Base-by-base conservation (phyloP, 92 coral and sea anemone genomes). In the Zoanthus sociatus region DNA sequence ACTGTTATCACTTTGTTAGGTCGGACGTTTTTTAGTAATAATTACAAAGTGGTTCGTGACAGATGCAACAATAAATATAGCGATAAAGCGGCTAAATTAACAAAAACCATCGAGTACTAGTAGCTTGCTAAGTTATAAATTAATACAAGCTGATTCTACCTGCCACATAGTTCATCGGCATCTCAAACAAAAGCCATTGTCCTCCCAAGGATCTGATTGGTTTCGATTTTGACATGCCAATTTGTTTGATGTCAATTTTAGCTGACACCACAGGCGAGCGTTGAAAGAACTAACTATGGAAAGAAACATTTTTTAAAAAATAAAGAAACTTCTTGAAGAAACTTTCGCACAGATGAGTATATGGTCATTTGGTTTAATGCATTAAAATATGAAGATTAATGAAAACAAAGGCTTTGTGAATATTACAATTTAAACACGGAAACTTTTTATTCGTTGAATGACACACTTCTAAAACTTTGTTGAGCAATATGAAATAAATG, bases 161-260 rank as follows among this genome's bases (percentile, higher is more conserved):
- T 37, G 58, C 13, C 12, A 21, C 73, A 44, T 56, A 50, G 85
- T 81, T 81, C 85, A 81, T 81, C 85, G 85, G 85, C 85, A 81
- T 81, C 60, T 53, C 15, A 47, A 81, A 81, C 85, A 81, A 81
- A n/a, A 46, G 61, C 74, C 26, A 64, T 81, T 81, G 85, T 81
- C 47, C 63, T 67, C 6, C 18, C 5, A 50, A 6, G 20, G 21
- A 45, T 63, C 85, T 81, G 74, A 81, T 81, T 81, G 85, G 85
- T 81, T 50, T 45, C 50, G 0, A 21, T 20, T 10, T 46, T 81
- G 42, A 37, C 42, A 37, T 37, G 42, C 42, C 85, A 46, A 50
- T 50, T 11, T 50, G 12, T 45, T 48, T 64, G 4, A 69, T 5
- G 31, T 26, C 0, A 8, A 6, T 7, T 21, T 20, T 67, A 67